Conservation (phyloP, 2,113 vertebrate genomes). For the Sylvietta virens region DNA sequence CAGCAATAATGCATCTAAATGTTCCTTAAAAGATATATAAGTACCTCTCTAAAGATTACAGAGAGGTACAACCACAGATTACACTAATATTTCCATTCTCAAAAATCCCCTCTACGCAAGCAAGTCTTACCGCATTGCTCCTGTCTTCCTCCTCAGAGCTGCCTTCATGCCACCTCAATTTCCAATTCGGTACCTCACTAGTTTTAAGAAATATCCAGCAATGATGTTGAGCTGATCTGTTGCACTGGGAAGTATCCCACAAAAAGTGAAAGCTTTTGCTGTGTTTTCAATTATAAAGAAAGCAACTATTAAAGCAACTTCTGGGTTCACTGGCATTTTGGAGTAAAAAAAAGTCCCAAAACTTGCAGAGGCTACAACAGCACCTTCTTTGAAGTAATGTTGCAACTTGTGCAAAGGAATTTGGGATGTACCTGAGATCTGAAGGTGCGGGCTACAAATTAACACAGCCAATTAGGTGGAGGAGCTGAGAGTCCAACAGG, state of each 20-base stretch:
- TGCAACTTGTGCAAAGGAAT: slow-evolving; percentile 53
- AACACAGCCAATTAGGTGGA: slow-evolving; percentile 53
- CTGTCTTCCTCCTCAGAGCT: not conserved
- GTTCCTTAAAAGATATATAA: not conserved
- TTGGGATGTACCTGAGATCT: slow-evolving; percentile 55
- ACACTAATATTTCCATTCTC: not conserved
- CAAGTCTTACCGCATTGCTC: slow-evolving; percentile 8
- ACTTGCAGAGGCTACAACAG: slow-evolving; percentile 38
- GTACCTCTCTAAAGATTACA: not conserved
- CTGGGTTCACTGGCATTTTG: slow-evolving; percentile 10
- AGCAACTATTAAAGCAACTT: slow-evolving; percentile 30
- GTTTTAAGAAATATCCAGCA: not conserved
- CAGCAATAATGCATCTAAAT: not conserved
- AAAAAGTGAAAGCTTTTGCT: not conserved
- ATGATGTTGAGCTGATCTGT: not conserved
- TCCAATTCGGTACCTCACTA: not conserved
- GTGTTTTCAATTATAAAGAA: not conserved
- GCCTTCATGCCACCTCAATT: slow-evolving; percentile 1
- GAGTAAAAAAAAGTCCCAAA: slow-evolving; percentile 42
- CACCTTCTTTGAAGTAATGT: slow-evolving; percentile 62
- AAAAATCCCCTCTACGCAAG: not conserved
- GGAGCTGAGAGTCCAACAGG: slow-evolving; percentile 41
- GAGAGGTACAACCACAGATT: not conserved
- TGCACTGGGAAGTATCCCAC: not conserved
- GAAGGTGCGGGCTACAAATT: slow-evolving; percentile 49